Percentiles rank a stretch among this genome's conserved stretches.
These are phyloP conservation scores for Isaurus tuberculatus DNA, from an alignment of 92 coral and sea anemone species.

Conservation along the genomic window DNA sequence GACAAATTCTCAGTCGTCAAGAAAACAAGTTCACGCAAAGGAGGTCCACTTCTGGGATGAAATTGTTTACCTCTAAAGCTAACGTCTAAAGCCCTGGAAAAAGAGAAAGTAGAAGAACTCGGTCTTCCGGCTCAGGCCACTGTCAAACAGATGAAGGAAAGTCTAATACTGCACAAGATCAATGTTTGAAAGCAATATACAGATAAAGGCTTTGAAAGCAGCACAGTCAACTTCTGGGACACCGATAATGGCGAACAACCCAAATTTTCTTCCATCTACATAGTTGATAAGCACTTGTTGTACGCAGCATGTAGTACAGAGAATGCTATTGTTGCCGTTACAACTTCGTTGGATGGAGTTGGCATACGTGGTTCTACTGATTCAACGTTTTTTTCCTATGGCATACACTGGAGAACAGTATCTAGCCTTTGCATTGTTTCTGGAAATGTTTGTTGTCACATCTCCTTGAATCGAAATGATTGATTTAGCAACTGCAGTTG, in stretches of 20 bases:
- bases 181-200: slow-evolving; percentile 17
- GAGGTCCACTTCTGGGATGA: slow-evolving; percentile 46
- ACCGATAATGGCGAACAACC: slow-evolving; percentile 27
- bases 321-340: slow-evolving; percentile 27
- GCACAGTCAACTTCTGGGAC: slow-evolving; percentile 40
- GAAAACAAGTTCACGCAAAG: slow-evolving; percentile 47
- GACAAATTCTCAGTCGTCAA: slow-evolving; percentile 38
- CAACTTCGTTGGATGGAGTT: not conserved
- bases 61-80: slow-evolving; percentile 33
- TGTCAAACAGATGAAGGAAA: slow-evolving; percentile 49
- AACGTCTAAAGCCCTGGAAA: slow-evolving; percentile 47
- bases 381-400: slow-evolving; percentile 42
- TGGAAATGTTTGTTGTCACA: slow-evolving; percentile 29
- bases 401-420: slow-evolving; percentile 43
- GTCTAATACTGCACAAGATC: slow-evolving; percentile 37
- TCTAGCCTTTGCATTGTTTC: slow-evolving; percentile 41
- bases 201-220: slow-evolving; percentile 39
- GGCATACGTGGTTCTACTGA: not conserved
- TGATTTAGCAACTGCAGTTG: slow-evolving; percentile 42
- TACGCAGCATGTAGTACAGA: slow-evolving; percentile 46
- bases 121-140: slow-evolving; percentile 42
- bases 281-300: slow-evolving; percentile 38
- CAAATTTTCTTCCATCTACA: slow-evolving; percentile 31
- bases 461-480: slow-evolving; percentile 41
- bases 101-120: slow-evolving; percentile 21